A percentile compares a stretch with the other conserved stretches of the same genome.
Conservation (phyloP, 2,113 vertebrate species). For the Phrynosoma blainvillii region DNA sequence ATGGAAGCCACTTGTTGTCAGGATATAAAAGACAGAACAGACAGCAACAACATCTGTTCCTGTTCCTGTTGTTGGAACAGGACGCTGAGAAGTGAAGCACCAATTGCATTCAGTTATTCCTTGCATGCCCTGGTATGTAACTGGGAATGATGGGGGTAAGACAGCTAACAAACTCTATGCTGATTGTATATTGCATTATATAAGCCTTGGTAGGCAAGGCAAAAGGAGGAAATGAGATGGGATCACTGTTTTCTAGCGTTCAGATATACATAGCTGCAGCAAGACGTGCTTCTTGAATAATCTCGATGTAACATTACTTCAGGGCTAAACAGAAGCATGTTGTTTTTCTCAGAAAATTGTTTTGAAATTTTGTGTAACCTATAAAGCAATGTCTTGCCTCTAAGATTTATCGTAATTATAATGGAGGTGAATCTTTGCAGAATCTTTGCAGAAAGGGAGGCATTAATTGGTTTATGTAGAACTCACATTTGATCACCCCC, state of each 20-base stretch:
- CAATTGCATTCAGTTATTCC: too few relatives aligned
- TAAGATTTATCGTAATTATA: not conserved
- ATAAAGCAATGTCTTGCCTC: not conserved
- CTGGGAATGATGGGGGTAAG: too few relatives aligned
- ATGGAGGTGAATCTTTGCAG: not conserved
- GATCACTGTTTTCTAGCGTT: not conserved
- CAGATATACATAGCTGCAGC: not conserved
- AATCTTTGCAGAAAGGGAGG: not conserved
- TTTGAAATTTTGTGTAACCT: slow-evolving; percentile 9
- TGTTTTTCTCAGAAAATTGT: slow-evolving; percentile 1
- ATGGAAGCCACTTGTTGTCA: too few relatives aligned
- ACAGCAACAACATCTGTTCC: too few relatives aligned
- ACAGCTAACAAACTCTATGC: too few relatives aligned
- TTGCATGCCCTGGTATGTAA: too few relatives aligned
- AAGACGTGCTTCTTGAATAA: not conserved
- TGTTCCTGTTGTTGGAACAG: too few relatives aligned
- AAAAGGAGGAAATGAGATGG: not conserved
- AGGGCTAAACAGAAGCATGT: not conserved
- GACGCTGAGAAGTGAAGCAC: too few relatives aligned
- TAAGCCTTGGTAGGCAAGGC: not conserved
- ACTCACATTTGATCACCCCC: not conserved
- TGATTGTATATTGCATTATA: not conserved
- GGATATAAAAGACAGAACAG: too few relatives aligned
- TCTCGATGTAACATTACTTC: not conserved
- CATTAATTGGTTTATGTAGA: not conserved